Evolutionary conservation across 2,888 invertebrate species (phyloP).

Genomic region (Rhodophaea formosa): DNA sequence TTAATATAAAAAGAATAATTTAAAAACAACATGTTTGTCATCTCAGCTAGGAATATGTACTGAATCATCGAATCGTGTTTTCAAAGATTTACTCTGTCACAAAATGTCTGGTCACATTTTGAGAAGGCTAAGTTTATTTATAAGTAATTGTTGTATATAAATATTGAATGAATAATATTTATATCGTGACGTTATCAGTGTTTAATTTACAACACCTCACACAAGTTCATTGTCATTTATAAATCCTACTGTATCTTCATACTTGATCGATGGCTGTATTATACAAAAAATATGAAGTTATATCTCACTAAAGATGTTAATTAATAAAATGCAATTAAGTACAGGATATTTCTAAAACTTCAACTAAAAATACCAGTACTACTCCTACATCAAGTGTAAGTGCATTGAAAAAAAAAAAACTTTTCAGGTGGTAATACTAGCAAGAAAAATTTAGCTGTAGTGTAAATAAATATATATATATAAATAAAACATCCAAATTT

Average conservation of each 20-base stretch:
- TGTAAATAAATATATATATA: no score
- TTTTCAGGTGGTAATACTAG: no score
- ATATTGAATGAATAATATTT: conserved; percentile 70
- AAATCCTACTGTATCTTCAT: not conserved
- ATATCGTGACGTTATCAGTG: conserved; percentile 61
- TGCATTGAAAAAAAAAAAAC: no score
- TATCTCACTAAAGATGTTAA: no score
- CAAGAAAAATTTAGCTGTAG: no score
- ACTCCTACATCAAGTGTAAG: no score
- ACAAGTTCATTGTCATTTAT: conserved; percentile 11
- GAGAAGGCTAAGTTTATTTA: not conserved
- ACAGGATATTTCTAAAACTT: no score
- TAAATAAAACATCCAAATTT: no score
- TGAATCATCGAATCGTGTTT: conserved; percentile 1
- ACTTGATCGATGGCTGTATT: no score
- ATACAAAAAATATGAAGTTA: not conserved
- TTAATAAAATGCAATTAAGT: no score
- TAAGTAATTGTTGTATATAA: conserved; percentile 53
- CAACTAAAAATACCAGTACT: no score
- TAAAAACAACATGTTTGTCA: not conserved
- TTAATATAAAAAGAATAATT: no score
- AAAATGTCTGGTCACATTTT: conserved; percentile 20
- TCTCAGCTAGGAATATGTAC: not conserved
- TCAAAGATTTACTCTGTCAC: not conserved
- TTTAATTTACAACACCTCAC: conserved; percentile 52